Conservation (phyloP, 1,140 invertebrate genomes). For the Hesperophylax magnus region DNA sequence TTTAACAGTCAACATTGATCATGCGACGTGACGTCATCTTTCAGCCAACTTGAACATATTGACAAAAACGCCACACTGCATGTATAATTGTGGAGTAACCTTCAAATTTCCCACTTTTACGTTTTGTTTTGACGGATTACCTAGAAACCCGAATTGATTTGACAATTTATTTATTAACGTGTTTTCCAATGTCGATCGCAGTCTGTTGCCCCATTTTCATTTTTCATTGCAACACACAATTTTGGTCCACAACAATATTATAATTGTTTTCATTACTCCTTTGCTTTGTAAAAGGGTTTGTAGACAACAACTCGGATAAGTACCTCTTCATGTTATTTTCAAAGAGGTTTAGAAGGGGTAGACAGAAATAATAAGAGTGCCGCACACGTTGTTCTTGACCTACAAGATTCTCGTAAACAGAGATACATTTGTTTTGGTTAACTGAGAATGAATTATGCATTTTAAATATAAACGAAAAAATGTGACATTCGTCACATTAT, state of each 20-base stretch:
- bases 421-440: no score
- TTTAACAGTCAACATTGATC: background rate
- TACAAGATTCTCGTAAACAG: no score
- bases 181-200: background rate
- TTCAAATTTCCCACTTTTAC: background rate
- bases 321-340: no score
- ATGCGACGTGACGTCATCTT: background rate
- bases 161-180: background rate
- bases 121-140: background rate
- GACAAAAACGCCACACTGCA: background rate
- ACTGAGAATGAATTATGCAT: no score
- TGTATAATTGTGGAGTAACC: background rate
- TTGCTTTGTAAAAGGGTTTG: no score
- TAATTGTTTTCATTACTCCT: no score
- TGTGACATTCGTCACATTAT: no score
- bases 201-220: background rate
- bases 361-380: no score
- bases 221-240: background rate
- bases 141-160: background rate
- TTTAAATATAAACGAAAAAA: no score
- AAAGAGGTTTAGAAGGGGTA: no score
- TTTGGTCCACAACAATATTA: background rate
- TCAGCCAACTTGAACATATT: constrained; percentile 10
- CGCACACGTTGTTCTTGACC: no score
- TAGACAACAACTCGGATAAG: no score